phyloP scores from a whole-genome alignment of 2,113 vertebrate species.

The Channa argus region DNA sequence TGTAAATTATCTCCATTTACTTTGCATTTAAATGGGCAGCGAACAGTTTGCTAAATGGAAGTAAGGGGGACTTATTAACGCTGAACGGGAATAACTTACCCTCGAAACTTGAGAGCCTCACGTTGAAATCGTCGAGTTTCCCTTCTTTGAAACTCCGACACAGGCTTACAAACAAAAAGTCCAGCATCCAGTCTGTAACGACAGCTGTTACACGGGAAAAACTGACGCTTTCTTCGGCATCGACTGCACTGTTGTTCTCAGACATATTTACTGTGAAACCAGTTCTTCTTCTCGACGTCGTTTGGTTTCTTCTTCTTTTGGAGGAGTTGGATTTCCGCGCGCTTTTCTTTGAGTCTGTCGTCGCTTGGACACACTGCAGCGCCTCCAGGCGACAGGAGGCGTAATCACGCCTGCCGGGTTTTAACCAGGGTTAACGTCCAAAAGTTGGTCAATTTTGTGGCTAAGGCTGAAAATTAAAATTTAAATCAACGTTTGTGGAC shows the following conservation, averaged over 20 bases:
- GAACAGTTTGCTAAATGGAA: no score
- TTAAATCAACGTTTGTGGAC: no score
- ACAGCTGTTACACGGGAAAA: conserved; percentile 45
- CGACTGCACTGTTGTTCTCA: neutral
- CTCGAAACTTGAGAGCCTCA: conserved; percentile 57
- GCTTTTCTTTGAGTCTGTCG: neutral
- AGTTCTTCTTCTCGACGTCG: neutral
- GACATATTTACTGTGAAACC: fast-evolving
- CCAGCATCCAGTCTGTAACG: conserved; percentile 72
- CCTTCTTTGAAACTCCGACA: conserved; percentile 73
- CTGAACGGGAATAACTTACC: conserved; percentile 57
- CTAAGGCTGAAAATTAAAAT: no score
- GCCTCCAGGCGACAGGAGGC: conserved; percentile 26
- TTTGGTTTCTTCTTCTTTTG: neutral
- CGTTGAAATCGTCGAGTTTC: conserved; percentile 60
- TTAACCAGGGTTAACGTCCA: no score
- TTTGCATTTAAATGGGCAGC: no score
- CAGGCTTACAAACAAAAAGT: conserved; percentile 76
- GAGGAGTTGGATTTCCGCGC: conserved; percentile 32
- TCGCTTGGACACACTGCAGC: neutral
- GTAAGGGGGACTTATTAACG: no score
- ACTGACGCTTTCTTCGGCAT: neutral
- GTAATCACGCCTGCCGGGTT: neutral
- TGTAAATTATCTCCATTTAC: no score
- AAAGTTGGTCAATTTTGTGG: no score